phyloP scores from a whole-genome alignment of 2,797 vertebrate genomes.

The Protosalanx chinensis region DNA sequence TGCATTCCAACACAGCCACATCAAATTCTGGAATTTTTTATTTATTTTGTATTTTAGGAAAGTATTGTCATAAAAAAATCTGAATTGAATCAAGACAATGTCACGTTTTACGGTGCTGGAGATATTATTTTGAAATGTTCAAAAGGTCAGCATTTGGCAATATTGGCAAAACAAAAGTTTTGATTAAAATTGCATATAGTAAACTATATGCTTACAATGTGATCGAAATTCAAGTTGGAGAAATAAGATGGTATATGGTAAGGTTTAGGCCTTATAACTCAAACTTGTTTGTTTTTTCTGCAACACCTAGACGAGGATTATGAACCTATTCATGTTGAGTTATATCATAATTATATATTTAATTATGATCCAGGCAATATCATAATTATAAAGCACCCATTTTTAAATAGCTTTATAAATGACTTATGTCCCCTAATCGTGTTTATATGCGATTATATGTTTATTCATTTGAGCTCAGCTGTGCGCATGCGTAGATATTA shows the following conservation, averaged over 20 bases:
- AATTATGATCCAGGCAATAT: neutral
- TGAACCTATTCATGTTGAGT: too few species aligned
- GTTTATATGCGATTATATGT: neutral
- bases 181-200: too few species aligned
- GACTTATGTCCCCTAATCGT: neutral
- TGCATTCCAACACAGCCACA: conserved; percentile 65
- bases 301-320: too few species aligned
- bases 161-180: too few species aligned
- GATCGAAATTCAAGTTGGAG: too few species aligned
- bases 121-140: too few species aligned
- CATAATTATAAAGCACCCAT: neutral
- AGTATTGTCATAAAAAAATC: neutral
- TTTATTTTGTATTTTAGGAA: neutral
- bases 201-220: too few species aligned
- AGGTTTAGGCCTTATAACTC: too few species aligned
- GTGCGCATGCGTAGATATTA: conserved; percentile 41
- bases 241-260: too few species aligned
- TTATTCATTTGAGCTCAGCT: conserved; percentile 50
- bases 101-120: neutral
- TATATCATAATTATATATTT: too few species aligned
- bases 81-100: neutral
- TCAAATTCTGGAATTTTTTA: conserved; percentile 4
- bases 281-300: too few species aligned
- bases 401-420: neutral
- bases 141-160: too few species aligned